Evolutionary conservation across 2,113 vertebrate genomes (phyloP).

Genomic region (Dermatemys mawii): DNA sequence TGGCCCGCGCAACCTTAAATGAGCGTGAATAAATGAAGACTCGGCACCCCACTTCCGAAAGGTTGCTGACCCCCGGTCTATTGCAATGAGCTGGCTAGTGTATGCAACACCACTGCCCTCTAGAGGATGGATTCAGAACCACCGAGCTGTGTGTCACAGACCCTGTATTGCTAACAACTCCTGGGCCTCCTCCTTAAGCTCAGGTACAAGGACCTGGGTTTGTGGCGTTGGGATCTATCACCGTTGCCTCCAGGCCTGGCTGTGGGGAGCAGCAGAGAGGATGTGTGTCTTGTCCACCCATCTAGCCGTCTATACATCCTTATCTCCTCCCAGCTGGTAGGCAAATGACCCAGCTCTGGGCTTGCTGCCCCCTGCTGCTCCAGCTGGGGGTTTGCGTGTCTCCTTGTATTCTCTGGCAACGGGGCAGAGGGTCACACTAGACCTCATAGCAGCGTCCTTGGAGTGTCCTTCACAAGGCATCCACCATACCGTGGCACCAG

Average conservation of each 20-base stretch:
- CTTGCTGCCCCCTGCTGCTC: not conserved
- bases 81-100: too few relatives aligned
- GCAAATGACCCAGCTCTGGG: not conserved
- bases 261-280: not conserved
- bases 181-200: not conserved
- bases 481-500: not conserved
- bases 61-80: too few relatives aligned
- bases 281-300: not conserved
- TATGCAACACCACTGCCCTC: not conserved
- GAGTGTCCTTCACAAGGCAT: not conserved
- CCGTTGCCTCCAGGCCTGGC: not conserved
- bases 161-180: not conserved
- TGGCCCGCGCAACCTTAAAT: too few relatives aligned
- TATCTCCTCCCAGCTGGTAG: not conserved
- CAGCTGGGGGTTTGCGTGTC: too few relatives aligned
- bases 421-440: too few relatives aligned
- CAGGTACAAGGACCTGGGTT: not conserved
- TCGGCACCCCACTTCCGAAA: too few relatives aligned
- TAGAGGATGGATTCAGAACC: not conserved
- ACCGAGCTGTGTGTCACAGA: not conserved
- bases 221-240: not conserved
- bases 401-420: too few relatives aligned
- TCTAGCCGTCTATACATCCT: not conserved
- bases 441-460: too few relatives aligned
- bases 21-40: too few relatives aligned